A percentile compares a stretch with the other conserved stretches of the same genome.
Conservation (phyloP, 2,888 invertebrate genomes). For the Troides helena region DNA sequence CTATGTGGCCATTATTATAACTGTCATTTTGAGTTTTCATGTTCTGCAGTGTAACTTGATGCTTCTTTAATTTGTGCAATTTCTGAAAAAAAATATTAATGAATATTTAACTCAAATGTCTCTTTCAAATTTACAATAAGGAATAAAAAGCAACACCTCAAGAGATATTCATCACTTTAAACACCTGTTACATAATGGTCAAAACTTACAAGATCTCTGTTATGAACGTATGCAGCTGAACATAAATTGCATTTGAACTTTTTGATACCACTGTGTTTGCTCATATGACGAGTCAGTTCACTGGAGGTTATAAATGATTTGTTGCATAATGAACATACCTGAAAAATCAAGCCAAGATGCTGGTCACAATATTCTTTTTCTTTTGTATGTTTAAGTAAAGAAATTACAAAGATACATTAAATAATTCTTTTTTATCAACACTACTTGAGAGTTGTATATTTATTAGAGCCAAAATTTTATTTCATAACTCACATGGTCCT, state of each 20-base stretch:
- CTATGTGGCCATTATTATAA: slow-evolving; percentile 55
- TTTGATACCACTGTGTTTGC: slow-evolving; percentile 79
- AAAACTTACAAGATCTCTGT: slow-evolving; percentile 76
- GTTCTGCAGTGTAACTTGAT: slow-evolving; percentile 46
- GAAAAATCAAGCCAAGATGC: slow-evolving; percentile 32
- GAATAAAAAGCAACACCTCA: no score
- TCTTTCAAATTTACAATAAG: no score
- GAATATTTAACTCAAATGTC: neutral
- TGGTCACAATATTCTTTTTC: no score
- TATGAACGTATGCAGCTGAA: slow-evolving; percentile 76
- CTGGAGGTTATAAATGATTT: slow-evolving; percentile 82
- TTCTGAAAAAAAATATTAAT: slow-evolving; percentile 54
- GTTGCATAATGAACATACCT: slow-evolving; percentile 78
- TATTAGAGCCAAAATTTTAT: neutral
- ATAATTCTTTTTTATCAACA: no score
- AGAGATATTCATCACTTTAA: no score
- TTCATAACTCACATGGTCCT: slow-evolving; percentile 73
- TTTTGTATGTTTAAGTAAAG: no score
- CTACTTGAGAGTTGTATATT: no score
- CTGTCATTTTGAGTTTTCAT: slow-evolving; percentile 49
- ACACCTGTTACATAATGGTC: neutral
- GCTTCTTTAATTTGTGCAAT: slow-evolving; percentile 65
- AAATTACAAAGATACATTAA: no score
- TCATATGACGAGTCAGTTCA: slow-evolving; percentile 81
- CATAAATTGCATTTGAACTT: slow-evolving; percentile 82